Evolutionary conservation across 2,797 vertebrate species (phyloP).

Genomic region (Taeniopygia guttata): DNA sequence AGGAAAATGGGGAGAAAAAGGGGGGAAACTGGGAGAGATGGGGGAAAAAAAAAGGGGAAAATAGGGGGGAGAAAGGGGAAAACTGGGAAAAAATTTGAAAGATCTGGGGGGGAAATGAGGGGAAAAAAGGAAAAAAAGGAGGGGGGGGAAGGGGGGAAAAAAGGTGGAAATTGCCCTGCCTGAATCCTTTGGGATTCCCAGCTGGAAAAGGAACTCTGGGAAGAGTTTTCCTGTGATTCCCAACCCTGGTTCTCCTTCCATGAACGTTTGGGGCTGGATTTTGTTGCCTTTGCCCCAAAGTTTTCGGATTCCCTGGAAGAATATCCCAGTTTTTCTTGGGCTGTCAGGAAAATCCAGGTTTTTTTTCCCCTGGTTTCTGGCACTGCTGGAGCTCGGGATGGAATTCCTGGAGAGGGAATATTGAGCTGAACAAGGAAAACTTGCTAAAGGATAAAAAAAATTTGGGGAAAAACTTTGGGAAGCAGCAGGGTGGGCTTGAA

Average conservation of each 20-base stretch:
- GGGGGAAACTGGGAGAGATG: neutral
- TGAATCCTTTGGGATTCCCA: neutral
- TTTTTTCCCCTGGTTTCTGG: no score
- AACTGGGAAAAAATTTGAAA: no score
- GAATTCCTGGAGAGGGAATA: neutral
- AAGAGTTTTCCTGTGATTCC: accelerated
- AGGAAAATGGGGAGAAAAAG: neutral
- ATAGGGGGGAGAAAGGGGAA: neutral
- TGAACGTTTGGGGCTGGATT: neutral
- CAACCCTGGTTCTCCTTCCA: neutral
- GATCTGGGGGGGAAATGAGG: no score
- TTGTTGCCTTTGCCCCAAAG: neutral
- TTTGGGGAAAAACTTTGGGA: accelerated
- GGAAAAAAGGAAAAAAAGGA: no score
- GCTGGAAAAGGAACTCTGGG: neutral
- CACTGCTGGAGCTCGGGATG: accelerated
- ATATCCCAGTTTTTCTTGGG: neutral
- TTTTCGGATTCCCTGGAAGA: accelerated
- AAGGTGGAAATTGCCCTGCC: neutral
- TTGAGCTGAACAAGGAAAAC: neutral
- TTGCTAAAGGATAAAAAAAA: neutral
- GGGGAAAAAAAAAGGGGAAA: no score
- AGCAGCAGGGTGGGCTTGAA: neutral
- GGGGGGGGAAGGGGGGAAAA: accelerated
- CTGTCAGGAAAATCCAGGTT: neutral